Conservation (phyloP, 2,113 vertebrate species). For the Papio anubis region DNA sequence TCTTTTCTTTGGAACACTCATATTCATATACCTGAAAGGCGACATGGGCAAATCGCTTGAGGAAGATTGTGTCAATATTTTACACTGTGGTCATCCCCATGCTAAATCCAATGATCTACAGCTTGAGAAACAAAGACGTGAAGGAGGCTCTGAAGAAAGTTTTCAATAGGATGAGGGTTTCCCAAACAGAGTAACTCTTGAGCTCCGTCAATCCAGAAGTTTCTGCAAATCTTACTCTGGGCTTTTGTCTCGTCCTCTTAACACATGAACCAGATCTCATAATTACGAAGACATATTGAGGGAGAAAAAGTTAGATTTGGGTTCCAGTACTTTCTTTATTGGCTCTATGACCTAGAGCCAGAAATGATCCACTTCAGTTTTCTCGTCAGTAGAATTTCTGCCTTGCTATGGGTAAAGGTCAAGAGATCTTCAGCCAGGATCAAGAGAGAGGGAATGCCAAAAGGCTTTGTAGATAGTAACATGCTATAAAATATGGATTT, state of each 20-base stretch:
- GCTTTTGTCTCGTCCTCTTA: not conserved
- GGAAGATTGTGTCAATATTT: constrained; percentile 72
- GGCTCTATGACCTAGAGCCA: not conserved
- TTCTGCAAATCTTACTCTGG: not conserved
- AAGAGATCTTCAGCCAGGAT: not conserved
- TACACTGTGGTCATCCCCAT: constrained; percentile 73
- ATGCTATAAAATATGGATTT: not conserved
- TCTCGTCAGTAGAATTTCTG: not conserved
- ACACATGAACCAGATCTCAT: not conserved
- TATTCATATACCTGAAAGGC: constrained; percentile 74
- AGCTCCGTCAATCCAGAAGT: not conserved
- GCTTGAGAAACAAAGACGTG: constrained; percentile 68
- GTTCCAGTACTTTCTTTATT: constrained; percentile 17
- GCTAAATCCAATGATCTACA: constrained; percentile 71
- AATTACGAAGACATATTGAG: not conserved
- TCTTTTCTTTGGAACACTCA: constrained; percentile 76
- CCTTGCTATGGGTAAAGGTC: not conserved
- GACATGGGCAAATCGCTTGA: constrained; percentile 58
- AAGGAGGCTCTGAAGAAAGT: constrained; percentile 62
- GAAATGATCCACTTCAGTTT: constrained; percentile 6
- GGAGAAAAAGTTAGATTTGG: not conserved
- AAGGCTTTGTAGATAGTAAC: not conserved
- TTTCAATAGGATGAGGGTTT: constrained; percentile 42
- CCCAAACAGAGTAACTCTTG: not conserved
- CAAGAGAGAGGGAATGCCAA: not conserved